phyloP scores from a whole-genome alignment of 2,888 invertebrate genomes.

The Lithophane semibrunnea region DNA sequence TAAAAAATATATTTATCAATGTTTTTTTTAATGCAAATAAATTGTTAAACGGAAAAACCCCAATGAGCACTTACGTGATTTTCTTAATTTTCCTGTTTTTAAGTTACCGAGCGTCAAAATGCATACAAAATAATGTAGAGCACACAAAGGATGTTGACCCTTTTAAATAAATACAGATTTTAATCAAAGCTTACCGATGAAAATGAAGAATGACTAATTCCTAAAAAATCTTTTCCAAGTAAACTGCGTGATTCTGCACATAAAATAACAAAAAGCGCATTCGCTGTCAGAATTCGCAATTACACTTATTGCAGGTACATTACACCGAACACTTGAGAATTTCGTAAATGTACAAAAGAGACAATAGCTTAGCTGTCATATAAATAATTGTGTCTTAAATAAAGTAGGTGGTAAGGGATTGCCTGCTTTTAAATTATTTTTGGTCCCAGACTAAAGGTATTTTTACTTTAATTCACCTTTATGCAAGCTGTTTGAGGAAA shows the following conservation, averaged over 20 bases:
- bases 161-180: constrained; percentile 72
- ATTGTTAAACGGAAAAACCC: constrained; percentile 30
- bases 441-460: neutral
- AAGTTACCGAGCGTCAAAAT: neutral
- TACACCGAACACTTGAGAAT: constrained; percentile 75
- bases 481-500: neutral
- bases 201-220: constrained; percentile 82
- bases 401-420: constrained; percentile 19
- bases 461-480: no score
- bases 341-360: constrained; percentile 83
- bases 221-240: constrained; percentile 86
- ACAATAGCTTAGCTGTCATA: constrained; percentile 85
- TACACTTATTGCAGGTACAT: constrained; percentile 63
- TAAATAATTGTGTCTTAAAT: constrained; percentile 81
- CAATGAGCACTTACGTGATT: constrained; percentile 40
- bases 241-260: constrained; percentile 84
- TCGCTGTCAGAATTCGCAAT: constrained; percentile 84
- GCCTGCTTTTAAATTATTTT: constrained; percentile 22
- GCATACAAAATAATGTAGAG: constrained; percentile 32
- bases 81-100: constrained; percentile 40
- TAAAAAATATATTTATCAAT: neutral
- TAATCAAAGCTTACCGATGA: constrained; percentile 72
- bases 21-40: neutral
- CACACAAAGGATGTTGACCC: constrained; percentile 54
- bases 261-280: constrained; percentile 82